Conservation (phyloP, 2,888 invertebrate species). For the Dinocampus coccinellae region DNA sequence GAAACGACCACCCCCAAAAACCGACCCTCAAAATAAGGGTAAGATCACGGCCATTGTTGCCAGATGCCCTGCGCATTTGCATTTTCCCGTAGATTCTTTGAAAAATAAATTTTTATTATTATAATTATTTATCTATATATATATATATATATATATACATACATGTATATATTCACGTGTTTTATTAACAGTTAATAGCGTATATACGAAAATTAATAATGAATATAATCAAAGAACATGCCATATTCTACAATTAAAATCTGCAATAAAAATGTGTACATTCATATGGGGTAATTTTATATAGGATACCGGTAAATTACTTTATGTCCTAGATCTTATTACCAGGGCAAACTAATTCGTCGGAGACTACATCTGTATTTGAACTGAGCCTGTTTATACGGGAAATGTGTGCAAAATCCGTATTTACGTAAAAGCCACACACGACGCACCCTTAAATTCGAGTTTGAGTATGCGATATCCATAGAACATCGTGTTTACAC, state of each 20-base stretch:
- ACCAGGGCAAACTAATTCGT: conserved; percentile 60
- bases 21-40: conserved; percentile 69
- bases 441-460: conserved; percentile 40
- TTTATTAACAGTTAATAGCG: no score
- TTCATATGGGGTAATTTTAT: background rate
- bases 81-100: conserved; percentile 68
- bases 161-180: no score
- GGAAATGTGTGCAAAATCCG: conserved; percentile 65
- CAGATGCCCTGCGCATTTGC: conserved; percentile 69
- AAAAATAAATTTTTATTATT: conserved; percentile 62
- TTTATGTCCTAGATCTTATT: conserved; percentile 67
- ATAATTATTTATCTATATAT: no score
- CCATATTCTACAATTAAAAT: no score
- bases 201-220: no score
- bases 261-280: background rate
- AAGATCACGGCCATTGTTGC: conserved; percentile 69
- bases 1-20: conserved; percentile 57
- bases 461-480: background rate
- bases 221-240: no score
- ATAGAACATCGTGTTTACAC: background rate
- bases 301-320: conserved; percentile 58
- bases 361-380: conserved; percentile 68
- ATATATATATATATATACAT: no score
- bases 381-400: conserved; percentile 66
- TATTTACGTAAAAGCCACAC: conserved; percentile 64